These are phyloP conservation scores for Amphilophus citrinellus DNA, from an alignment of 2,113 vertebrate species.

Conservation along the genomic window DNA sequence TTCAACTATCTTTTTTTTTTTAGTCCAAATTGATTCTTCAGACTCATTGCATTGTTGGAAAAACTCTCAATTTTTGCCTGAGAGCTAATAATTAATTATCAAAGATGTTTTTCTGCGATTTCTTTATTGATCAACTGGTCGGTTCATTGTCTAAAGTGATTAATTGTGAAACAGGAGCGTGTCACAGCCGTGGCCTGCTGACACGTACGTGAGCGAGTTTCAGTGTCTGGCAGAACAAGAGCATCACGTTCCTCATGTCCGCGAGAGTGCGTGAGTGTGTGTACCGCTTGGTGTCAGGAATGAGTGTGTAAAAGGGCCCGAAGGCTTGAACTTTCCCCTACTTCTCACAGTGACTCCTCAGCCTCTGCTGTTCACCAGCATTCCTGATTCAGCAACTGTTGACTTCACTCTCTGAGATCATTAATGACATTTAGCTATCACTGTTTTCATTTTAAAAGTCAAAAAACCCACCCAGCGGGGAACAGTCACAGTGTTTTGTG, in stretches of 20 bases:
- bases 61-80: too few species aligned
- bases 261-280: slow-evolving; percentile 21
- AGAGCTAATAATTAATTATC: not conserved
- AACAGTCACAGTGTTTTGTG: not conserved
- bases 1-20: too few species aligned
- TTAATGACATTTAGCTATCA: not conserved
- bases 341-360: slow-evolving; percentile 73
- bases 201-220: not conserved
- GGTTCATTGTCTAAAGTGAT: not conserved
- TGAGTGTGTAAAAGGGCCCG: slow-evolving; percentile 47
- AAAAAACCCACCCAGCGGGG: not conserved
- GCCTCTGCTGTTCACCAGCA: slow-evolving; percentile 29
- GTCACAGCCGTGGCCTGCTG: not conserved
- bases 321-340: slow-evolving; percentile 80
- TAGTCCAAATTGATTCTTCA: too few species aligned
- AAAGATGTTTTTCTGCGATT: too few species aligned
- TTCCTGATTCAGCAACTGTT: slow-evolving; percentile 32
- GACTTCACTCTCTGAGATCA: not conserved
- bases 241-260: slow-evolving; percentile 46
- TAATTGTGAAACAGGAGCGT: not conserved
- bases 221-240: slow-evolving; percentile 24
- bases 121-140: too few species aligned
- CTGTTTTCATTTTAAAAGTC: not conserved
- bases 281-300: slow-evolving; percentile 44
- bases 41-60: too few species aligned